Base-by-base conservation (phyloP, 30 jellyfish, hydroid and myxozoan genomes). In the Hydractinia symbiolongicarpus region DNA sequence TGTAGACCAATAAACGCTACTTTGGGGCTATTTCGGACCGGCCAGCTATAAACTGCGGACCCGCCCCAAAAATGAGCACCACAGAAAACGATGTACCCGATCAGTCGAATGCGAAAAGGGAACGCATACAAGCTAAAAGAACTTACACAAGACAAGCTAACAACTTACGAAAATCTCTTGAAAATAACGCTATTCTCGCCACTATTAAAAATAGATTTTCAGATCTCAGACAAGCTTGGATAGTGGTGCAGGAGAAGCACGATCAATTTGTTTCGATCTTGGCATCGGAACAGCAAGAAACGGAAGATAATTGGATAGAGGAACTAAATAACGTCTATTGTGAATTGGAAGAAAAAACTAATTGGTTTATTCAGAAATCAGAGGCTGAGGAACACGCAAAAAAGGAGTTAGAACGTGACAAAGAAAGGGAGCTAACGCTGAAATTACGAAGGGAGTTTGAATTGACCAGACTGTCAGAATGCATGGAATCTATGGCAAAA, bases 101-200 rank as follows among this genome's bases (percentile, higher is more conserved):
- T 30, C 44, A 30, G 44, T 30, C 44, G 44, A 30, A 30, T 30
- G 44, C 44, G 44, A 58, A 58, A 16, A 58, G 19, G 0, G 69
- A 58, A 58, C 69, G 69, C 15, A 2, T 16, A 11, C 69, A 58
- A 58, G 16, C 69, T 11, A 58, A 58, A 13, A 13, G 69, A 58
- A 58, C 15, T 58, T 58, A 11, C 69, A 58, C 69, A 11, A 58
- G 69, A 58, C 69, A 58, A 11, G 69, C 69, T 58, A 58, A 58
- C 19, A 58, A 58, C 69, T 58, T 58, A 58, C 69, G 69, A 58
- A 58, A 58, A 58, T 58, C 69, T 58, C 15, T 58, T 58, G 69
- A 58, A 16, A 58, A 58, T 16, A 58, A 58, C 2, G 19, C 69
- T 11, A 11, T 58, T 13, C 19, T 3, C 15, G 69, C 15, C 15